Base-by-base conservation (phyloP, 2,113 vertebrate species). In the rat (Rattus norvegicus) region DNA sequence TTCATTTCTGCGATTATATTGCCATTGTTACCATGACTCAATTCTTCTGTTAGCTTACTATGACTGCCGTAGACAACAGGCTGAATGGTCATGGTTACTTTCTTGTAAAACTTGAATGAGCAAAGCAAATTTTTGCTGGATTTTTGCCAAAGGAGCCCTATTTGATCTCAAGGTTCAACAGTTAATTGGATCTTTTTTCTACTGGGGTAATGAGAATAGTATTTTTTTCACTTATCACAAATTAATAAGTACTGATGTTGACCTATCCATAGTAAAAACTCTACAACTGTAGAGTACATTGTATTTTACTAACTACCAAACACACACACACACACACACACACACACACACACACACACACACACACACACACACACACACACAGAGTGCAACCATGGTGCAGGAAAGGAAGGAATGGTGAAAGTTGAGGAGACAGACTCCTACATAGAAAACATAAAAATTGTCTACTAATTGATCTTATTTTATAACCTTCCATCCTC, bases 51-150 rank as follows among this genome's bases (percentile, higher is more conserved):
- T 16, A 1, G 0, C 28, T 19, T 14, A 36, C 10, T 47, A 11
- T 76, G 67, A 43, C 2, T 59, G 47, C 33, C 33, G 28, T 17
- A 36, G 52, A 30, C 0, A 39, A 54, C 2, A 47, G 2, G 69
- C 49, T 30, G 19, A 65, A 84, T n/a, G 5, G 1, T 2, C 9
- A 70, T 52, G 6, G 30, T 1, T 36, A 11, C 20, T 59, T 92
- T 56, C 36, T 24, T 87, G 52, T 95, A 90, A 90, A 75, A 75
- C 49, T 83, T 77, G 77, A 92, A 65, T 76, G 36, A 81, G 49
- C 43, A 67, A 92, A 92, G 7, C 14, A 52, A 39, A 3, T 65
- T 65, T 11, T 7, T 56, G 4, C 17, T 80, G 30, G 5, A 83
- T 85, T 87, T 87, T 88, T n/a, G 28, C 26, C n/a, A 28, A 36